Conservation (phyloP, 2,888 invertebrate genomes). For the Diplolepis rosae region DNA sequence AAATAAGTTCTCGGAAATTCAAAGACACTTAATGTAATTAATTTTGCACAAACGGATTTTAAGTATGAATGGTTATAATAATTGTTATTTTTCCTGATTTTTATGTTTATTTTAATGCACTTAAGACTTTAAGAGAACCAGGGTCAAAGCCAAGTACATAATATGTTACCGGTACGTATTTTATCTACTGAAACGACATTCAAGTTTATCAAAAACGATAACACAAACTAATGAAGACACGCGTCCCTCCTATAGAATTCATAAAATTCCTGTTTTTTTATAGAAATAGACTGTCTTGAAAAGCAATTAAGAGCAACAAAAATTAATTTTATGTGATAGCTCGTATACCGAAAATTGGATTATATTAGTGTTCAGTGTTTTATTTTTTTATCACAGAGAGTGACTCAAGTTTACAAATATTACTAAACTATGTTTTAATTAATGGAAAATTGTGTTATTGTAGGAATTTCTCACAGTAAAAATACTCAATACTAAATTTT, state of each 20-base stretch:
- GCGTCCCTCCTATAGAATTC: not conserved
- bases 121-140: not conserved
- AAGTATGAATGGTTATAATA: no score
- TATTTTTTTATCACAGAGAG: no score
- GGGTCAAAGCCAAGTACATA: not conserved
- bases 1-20: no score
- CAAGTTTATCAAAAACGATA: constrained; percentile 12
- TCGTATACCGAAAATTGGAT: not conserved
- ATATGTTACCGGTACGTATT: constrained; percentile 1
- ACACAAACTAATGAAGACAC: not conserved
- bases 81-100: no score
- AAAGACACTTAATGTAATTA: no score
- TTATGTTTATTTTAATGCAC: no score
- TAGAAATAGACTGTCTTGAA: not conserved
- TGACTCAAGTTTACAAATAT: no score
- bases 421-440: no score
- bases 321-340: not conserved
- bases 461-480: no score
- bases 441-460: no score
- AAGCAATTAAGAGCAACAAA: not conserved
- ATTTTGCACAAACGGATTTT: no score
- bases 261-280: not conserved
- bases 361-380: not conserved
- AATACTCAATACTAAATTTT: no score
- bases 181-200: constrained; percentile 19